phyloP scores from a whole-genome alignment of 2,888 invertebrate species.

The Leucoptera coffeella region DNA sequence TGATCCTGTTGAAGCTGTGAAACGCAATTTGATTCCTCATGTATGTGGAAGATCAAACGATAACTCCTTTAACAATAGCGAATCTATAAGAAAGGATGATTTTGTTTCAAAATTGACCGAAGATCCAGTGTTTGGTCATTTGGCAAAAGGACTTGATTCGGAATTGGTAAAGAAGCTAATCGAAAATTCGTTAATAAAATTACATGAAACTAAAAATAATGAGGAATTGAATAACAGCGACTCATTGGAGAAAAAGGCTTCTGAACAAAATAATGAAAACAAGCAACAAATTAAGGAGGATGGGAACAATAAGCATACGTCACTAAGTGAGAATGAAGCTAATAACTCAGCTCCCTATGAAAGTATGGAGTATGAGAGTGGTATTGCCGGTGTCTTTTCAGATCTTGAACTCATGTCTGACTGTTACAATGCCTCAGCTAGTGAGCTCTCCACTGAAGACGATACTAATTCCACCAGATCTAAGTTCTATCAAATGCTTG shows the following conservation, averaged over 20 bases:
- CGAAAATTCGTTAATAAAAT: slow-evolving; percentile 60
- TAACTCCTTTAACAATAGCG: slow-evolving; percentile 6
- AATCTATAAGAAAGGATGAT: slow-evolving; percentile 18
- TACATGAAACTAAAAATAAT: slow-evolving; percentile 42
- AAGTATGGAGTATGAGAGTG: slow-evolving; percentile 65
- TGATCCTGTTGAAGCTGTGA: slow-evolving; percentile 73
- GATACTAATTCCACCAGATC: slow-evolving; percentile 59
- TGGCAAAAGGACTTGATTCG: slow-evolving; percentile 56
- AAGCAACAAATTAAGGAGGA: slow-evolving; percentile 5
- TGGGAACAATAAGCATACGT: slow-evolving; percentile 6
- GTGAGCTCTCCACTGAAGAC: slow-evolving; percentile 59
- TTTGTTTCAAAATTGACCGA: slow-evolving; percentile 57
- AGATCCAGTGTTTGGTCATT: slow-evolving; percentile 59
- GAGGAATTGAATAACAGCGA: slow-evolving; percentile 23
- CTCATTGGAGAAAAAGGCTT: slow-evolving; percentile 5
- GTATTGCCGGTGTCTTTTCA: slow-evolving; percentile 43
- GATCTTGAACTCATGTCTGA: slow-evolving; percentile 58
- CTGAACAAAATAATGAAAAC: slow-evolving; percentile 33
- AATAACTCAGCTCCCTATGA: slow-evolving; percentile 69
- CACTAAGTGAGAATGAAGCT: slow-evolving; percentile 32
- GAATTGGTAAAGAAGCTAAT: slow-evolving; percentile 58
- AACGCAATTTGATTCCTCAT: slow-evolving; percentile 68
- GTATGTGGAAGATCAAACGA: slow-evolving; percentile 62
- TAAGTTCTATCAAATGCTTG: slow-evolving; percentile 68
- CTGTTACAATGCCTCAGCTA: slow-evolving; percentile 66